phyloP scores from a whole-genome alignment of 2,888 invertebrate genomes.

The Eurytoma californica region DNA sequence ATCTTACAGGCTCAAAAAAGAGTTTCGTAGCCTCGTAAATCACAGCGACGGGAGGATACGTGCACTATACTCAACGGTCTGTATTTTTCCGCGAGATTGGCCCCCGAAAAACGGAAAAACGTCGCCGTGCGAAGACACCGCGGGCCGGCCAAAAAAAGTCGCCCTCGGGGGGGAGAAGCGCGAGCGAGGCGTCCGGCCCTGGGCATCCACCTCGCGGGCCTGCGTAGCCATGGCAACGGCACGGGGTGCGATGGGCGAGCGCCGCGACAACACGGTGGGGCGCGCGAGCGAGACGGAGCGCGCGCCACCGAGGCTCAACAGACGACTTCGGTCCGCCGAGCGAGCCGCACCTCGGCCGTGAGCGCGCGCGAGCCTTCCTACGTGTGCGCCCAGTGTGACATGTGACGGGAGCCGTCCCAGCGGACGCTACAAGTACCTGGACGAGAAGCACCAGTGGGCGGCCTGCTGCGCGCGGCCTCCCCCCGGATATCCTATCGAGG shows the following conservation, averaged over 20 bases:
- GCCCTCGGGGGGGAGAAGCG: background rate
- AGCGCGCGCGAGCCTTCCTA: background rate
- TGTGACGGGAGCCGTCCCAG: background rate
- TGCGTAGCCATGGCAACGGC: constrained; percentile 66
- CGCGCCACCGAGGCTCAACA: constrained; percentile 2
- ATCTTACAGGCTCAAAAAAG: no score
- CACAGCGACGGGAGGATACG: no score
- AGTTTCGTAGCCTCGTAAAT: no score
- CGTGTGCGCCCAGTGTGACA: constrained; percentile 2
- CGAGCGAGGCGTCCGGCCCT: constrained; percentile 11
- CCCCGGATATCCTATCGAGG: constrained; percentile 7
- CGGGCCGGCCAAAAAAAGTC: no score
- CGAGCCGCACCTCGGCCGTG: constrained; percentile 3
- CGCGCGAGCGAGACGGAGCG: background rate
- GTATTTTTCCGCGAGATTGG: no score
- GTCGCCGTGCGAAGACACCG: background rate
- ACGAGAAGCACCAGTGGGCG: background rate
- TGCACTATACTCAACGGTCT: no score
- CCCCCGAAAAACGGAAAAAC: background rate
- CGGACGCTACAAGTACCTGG: background rate
- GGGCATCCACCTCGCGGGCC: constrained; percentile 22
- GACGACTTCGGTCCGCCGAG: constrained; percentile 35
- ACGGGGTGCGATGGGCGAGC: constrained; percentile 63
- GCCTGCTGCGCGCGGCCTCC: background rate
- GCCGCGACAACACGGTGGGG: constrained; percentile 58